Percentiles rank a stretch among this genome's conserved stretches.
Conservation (phyloP, 2,113 vertebrate species). For the Isurus oxyrinchus region DNA sequence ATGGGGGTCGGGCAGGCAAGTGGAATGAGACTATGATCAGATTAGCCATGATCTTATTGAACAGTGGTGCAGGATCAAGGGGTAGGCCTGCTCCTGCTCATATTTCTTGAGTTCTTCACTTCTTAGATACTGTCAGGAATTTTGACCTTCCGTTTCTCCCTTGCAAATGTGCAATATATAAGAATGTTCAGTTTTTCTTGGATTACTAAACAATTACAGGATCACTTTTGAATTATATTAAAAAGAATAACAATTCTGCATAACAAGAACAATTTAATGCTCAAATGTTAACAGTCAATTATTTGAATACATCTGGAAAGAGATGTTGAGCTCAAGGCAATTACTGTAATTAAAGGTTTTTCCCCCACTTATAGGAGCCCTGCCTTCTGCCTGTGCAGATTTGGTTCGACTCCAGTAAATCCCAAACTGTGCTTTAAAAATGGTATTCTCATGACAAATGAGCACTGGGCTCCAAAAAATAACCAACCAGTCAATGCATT, state of each 20-base stretch:
- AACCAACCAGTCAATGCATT: background rate
- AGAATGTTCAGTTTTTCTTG: background rate
- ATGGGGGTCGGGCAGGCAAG: no score
- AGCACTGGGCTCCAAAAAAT: background rate
- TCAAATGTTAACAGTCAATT: background rate
- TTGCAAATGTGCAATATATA: background rate
- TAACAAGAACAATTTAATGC: background rate
- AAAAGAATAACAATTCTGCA: background rate
- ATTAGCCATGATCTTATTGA: no score
- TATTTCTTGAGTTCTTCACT: no score
- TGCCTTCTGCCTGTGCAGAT: background rate
- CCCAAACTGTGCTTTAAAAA: background rate
- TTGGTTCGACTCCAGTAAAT: background rate
- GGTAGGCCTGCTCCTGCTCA: no score
- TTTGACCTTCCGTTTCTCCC: background rate
- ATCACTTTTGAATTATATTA: background rate
- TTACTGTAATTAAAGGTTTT: slow-evolving; percentile 20
- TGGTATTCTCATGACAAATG: background rate
- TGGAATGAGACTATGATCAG: no score
- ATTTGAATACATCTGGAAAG: background rate
- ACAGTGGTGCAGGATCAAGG: no score
- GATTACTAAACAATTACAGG: background rate
- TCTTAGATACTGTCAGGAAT: background rate
- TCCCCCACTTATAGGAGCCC: background rate
- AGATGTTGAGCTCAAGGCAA: background rate